phyloP scores from a whole-genome alignment of 2,888 invertebrate genomes.

The Lordiphosa fenestrarum region DNA sequence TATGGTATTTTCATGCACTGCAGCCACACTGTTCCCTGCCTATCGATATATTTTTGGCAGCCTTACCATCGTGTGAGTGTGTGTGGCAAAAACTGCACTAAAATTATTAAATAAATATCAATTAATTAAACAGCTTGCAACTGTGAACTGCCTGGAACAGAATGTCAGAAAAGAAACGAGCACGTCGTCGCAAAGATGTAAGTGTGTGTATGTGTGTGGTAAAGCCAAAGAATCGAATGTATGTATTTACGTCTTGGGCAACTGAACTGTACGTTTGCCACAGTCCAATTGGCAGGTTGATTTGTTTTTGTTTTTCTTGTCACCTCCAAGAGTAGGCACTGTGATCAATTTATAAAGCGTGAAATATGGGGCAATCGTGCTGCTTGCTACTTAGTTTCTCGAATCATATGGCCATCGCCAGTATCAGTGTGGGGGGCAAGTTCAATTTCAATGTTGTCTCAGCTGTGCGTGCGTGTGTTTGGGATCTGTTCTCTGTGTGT shows the following conservation, averaged over 20 bases:
- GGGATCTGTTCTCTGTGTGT: constrained; percentile 2
- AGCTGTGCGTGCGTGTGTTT: constrained; percentile 20
- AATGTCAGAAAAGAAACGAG: constrained; percentile 80
- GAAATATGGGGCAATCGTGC: background rate
- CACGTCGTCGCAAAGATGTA: constrained; percentile 80
- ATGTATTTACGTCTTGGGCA: constrained; percentile 30
- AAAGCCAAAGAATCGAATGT: background rate
- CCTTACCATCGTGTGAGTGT: constrained; percentile 33
- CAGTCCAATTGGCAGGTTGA: constrained; percentile 51
- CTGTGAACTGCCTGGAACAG: constrained; percentile 28
- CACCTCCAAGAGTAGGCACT: no score
- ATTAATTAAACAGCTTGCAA: constrained; percentile 31
- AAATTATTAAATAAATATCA: constrained; percentile 35
- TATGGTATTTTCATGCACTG: no score
- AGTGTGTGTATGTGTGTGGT: constrained; percentile 47
- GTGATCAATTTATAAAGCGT: background rate
- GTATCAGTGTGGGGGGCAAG: constrained; percentile 33
- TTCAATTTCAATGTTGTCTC: constrained; percentile 29
- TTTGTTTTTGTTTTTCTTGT: constrained; percentile 47
- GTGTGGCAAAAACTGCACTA: constrained; percentile 52
- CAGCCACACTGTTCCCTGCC: no score
- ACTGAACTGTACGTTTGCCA: constrained; percentile 18
- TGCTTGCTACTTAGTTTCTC: constrained; percentile 13
- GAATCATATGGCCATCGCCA: background rate
- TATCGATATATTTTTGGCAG: no score